Evolutionary conservation across 1,140 invertebrate species (phyloP).

Genomic region (Triops longicaudatus): DNA sequence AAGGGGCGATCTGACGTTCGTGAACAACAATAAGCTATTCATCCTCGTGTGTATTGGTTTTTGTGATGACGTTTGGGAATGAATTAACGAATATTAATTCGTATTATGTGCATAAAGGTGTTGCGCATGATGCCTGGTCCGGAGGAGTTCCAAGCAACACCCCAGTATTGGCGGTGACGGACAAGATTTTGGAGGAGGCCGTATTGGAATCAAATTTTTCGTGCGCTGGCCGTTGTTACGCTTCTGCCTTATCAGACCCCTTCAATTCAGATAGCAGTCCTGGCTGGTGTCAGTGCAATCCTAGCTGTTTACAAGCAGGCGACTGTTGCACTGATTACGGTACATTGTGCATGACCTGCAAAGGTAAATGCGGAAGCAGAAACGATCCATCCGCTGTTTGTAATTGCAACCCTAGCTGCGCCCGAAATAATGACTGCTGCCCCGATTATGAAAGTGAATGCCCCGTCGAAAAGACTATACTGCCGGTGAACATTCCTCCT

Average conservation of each 20-base stretch:
- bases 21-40: too few species aligned
- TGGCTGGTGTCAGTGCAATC: background rate
- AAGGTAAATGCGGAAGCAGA: background rate
- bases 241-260: background rate
- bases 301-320: background rate
- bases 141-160: background rate
- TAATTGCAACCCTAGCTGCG: background rate
- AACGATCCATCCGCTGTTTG: background rate
- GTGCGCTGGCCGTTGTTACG: background rate
- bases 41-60: too few species aligned
- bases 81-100: too few species aligned
- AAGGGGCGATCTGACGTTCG: too few species aligned
- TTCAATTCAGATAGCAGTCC: background rate
- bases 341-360: background rate
- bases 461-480: background rate
- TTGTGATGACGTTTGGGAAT: too few species aligned
- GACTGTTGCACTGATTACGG: conserved; percentile 14
- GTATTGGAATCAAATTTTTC: background rate
- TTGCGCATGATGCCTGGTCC: background rate
- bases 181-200: background rate
- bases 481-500: background rate
- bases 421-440: background rate
- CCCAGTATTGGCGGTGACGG: background rate
- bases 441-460: background rate
- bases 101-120: background rate